These are phyloP conservation scores for Rotaria macrura DNA, from an alignment of 2,888 invertebrate species.

Conservation along the genomic window DNA sequence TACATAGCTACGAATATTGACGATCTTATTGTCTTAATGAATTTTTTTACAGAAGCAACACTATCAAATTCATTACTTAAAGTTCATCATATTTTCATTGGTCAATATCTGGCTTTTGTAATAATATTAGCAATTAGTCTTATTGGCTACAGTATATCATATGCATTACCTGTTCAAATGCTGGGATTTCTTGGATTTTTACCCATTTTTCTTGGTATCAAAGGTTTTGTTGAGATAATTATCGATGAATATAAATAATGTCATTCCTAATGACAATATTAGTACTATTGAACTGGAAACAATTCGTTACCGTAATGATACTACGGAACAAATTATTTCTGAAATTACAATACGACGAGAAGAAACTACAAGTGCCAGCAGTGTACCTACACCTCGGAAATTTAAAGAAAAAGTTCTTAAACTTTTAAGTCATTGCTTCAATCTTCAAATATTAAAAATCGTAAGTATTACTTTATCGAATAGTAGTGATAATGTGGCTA, in stretches of 20 bases:
- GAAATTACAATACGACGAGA: background rate
- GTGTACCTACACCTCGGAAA: background rate
- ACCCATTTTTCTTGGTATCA: background rate
- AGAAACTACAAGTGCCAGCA: background rate
- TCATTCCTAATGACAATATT: background rate
- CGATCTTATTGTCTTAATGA: constrained; percentile 9
- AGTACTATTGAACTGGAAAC: background rate
- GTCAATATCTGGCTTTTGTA: background rate
- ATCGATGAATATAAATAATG: background rate
- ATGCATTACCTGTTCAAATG: background rate
- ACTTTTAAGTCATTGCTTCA: background rate
- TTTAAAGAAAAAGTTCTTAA: background rate
- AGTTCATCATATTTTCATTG: constrained; percentile 1
- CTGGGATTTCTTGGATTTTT: constrained; percentile 18
- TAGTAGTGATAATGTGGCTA: background rate
- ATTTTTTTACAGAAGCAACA: constrained; percentile 1
- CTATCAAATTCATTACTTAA: background rate
- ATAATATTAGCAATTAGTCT: background rate
- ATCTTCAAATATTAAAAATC: constrained; percentile 6
- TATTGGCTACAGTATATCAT: background rate
- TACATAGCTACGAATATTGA: background rate
- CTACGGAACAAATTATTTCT: background rate
- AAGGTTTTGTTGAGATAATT: background rate
- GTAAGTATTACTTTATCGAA: background rate
- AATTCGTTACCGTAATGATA: background rate